Conservation (phyloP, 2,797 vertebrate species). For the Cynodonichthys magdalenae region DNA sequence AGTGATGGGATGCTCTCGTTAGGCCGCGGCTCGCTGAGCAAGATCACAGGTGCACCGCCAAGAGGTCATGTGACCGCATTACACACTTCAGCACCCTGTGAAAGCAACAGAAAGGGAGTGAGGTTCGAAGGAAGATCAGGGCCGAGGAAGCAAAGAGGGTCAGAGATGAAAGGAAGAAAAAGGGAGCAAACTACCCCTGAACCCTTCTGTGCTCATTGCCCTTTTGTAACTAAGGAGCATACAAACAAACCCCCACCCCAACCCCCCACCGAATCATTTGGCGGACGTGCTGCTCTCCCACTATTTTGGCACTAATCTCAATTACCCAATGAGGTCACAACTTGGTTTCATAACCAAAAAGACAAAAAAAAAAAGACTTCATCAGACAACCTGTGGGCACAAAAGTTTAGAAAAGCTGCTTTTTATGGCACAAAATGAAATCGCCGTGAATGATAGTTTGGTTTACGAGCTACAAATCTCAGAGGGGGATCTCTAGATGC, state of each 20-base stretch:
- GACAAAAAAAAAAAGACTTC: constrained; percentile 30
- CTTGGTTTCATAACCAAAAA: constrained; percentile 52
- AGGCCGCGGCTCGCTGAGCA: constrained; percentile 76
- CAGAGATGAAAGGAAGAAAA: constrained; percentile 27
- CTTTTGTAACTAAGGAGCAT: constrained; percentile 61
- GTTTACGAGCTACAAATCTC: constrained; percentile 31
- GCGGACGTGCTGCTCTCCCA: constrained; percentile 45
- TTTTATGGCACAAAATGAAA: constrained; percentile 38
- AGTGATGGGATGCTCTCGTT: constrained; percentile 82
- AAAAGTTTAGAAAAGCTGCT: constrained; percentile 12
- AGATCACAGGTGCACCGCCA: constrained; percentile 77
- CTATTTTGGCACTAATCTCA: constrained; percentile 54
- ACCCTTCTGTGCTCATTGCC: constrained; percentile 45
- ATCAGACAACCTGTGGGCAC: neutral
- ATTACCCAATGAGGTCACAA: constrained; percentile 50
- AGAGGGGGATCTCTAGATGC: constrained; percentile 37
- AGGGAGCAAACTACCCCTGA: constrained; percentile 47
- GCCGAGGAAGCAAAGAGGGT: constrained; percentile 27
- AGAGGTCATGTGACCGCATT: constrained; percentile 82
- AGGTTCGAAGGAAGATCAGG: constrained; percentile 18
- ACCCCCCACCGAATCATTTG: constrained; percentile 20
- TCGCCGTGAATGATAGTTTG: constrained; percentile 30
- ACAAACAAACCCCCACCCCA: constrained; percentile 60
- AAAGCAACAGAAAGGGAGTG: constrained; percentile 52
- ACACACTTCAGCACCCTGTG: constrained; percentile 71